phyloP scores from a whole-genome alignment of 2,888 invertebrate species.

The Ernsta delagoae region DNA sequence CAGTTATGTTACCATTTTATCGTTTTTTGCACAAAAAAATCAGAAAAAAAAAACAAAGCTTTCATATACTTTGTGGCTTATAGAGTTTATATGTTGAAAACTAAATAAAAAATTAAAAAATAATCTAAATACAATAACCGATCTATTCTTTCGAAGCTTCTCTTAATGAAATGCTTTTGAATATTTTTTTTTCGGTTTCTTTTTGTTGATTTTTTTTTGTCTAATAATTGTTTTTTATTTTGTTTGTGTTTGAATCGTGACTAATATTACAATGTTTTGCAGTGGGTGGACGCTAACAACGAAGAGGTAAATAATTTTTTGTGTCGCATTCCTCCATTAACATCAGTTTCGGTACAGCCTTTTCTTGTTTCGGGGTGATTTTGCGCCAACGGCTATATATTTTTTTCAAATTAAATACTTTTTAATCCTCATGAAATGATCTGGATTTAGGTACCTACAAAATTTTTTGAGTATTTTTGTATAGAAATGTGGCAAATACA shows the following conservation, averaged over 20 bases:
- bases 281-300: slow-evolving; percentile 89
- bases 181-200: slow-evolving; percentile 47
- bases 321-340: slow-evolving; percentile 41
- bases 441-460: too few relatives aligned
- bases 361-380: slow-evolving; percentile 30
- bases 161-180: slow-evolving; percentile 79
- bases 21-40: slow-evolving; percentile 21
- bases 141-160: slow-evolving; percentile 60
- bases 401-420: background rate
- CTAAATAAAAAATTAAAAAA: slow-evolving; percentile 44
- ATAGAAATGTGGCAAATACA: too few relatives aligned
- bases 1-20: background rate
- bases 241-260: slow-evolving; percentile 57
- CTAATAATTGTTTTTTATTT: slow-evolving; percentile 42
- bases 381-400: slow-evolving; percentile 32
- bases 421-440: background rate
- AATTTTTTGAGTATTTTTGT: too few relatives aligned
- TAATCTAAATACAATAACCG: slow-evolving; percentile 49
- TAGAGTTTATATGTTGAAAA: slow-evolving; percentile 51
- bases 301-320: slow-evolving; percentile 85
- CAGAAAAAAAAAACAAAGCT: slow-evolving; percentile 26
- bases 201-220: slow-evolving; percentile 39
- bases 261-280: slow-evolving; percentile 82
- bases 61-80: slow-evolving; percentile 54
- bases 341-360: slow-evolving; percentile 32